Conservation (phyloP, 2,888 invertebrate species). For the Bedellia somnulentella region DNA sequence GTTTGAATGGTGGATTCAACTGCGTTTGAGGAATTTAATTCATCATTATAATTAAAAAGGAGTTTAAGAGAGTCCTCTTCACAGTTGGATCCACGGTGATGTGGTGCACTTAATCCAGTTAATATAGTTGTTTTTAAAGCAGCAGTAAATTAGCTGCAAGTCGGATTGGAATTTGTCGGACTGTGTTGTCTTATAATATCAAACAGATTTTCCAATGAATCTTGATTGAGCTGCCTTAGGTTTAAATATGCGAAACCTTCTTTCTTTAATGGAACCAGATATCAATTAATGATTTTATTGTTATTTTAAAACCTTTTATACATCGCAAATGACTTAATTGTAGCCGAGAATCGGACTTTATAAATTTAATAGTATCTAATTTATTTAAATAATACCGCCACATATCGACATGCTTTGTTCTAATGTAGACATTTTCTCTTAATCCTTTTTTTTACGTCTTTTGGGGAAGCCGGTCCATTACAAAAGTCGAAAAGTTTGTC, state of each 20-base stretch:
- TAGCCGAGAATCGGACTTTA: no score
- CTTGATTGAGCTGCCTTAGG: slow-evolving; percentile 9
- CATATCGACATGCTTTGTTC: slow-evolving; percentile 8
- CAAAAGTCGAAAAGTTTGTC: slow-evolving; percentile 9
- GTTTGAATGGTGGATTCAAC: no score
- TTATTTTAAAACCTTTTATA: slow-evolving; percentile 7
- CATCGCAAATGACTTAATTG: slow-evolving; percentile 6
- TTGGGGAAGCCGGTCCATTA: slow-evolving; percentile 11
- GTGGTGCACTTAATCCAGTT: neutral
- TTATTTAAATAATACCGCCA: slow-evolving; percentile 8
- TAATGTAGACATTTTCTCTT: slow-evolving; percentile 10
- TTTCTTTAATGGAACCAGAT: slow-evolving; percentile 12
- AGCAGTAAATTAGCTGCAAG: slow-evolving; percentile 4
- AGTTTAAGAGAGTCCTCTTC: neutral
- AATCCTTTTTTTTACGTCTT: slow-evolving; percentile 10
- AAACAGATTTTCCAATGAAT: slow-evolving; percentile 11
- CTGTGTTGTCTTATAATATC: slow-evolving; percentile 10
- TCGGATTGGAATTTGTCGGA: slow-evolving; percentile 10
- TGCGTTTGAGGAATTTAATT: no score
- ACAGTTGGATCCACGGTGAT: neutral
- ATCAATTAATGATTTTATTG: slow-evolving; percentile 9
- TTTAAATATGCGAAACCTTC: slow-evolving; percentile 10
- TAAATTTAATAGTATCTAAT: slow-evolving; percentile 7
- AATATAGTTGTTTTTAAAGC: slow-evolving; percentile 4
- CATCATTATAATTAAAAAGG: neutral